A percentile compares a stretch with the other conserved stretches of the same genome.
These are phyloP conservation scores for Nothocercus nigrocapillus DNA, from an alignment of 2,113 vertebrate species.

Conservation along the genomic window DNA sequence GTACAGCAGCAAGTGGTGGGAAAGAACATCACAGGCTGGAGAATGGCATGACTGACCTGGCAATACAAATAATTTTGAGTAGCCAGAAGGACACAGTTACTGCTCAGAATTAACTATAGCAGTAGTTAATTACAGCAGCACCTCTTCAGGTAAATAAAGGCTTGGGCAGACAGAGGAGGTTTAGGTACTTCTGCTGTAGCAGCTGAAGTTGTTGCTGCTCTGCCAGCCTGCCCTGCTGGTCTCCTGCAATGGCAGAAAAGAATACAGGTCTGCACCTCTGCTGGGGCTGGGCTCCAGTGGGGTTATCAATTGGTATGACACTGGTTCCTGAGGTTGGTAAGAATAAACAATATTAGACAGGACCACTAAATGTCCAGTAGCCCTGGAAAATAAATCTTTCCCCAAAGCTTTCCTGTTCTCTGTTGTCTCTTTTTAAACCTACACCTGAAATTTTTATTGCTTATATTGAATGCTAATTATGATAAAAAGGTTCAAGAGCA, in stretches of 20 bases:
- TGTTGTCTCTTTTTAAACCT: neutral
- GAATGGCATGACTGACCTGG: neutral
- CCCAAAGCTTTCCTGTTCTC: neutral
- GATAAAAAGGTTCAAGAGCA: neutral
- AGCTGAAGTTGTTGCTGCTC: neutral
- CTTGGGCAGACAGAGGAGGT: neutral
- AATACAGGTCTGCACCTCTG: neutral
- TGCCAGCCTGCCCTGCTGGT: neutral
- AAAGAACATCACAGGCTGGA: neutral
- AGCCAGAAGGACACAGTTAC: neutral
- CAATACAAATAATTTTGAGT: neutral
- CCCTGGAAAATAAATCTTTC: neutral
- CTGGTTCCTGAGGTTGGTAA: neutral
- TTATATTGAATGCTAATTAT: neutral
- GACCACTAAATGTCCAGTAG: neutral
- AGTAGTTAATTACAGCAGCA: neutral
- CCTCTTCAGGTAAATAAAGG: neutral
- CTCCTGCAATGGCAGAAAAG: neutral
- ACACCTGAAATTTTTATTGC: neutral
- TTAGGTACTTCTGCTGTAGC: neutral
- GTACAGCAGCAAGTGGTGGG: neutral
- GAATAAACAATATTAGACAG: neutral
- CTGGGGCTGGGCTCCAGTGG: neutral
- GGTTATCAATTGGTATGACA: neutral
- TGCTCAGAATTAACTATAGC: neutral